A percentile compares a stretch with the other conserved stretches of the same genome.
Conservation (phyloP, 2,113 vertebrate genomes). For the Passer domesticus region DNA sequence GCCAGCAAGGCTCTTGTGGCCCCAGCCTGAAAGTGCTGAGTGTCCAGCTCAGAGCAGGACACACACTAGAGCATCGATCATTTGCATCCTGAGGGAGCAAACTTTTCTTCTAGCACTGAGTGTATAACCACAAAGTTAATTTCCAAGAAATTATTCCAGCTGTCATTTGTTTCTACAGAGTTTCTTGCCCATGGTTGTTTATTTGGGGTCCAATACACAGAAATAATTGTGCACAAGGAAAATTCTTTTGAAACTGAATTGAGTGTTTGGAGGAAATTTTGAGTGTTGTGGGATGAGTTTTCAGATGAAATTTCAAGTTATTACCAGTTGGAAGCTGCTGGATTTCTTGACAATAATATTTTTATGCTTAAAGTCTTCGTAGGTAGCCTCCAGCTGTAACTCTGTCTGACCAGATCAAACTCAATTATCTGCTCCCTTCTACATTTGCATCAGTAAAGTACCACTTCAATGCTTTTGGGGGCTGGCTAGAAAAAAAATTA, state of each 20-base stretch:
- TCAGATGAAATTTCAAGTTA: background rate
- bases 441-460: background rate
- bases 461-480: background rate
- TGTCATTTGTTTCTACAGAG: background rate
- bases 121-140: background rate
- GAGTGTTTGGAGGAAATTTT: background rate
- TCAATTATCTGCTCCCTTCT: constrained; percentile 18
- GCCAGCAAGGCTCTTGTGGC: background rate
- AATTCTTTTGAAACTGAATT: background rate
- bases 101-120: background rate
- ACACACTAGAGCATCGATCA: background rate
- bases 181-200: background rate
- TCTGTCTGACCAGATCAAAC: constrained; percentile 7
- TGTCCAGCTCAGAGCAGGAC: background rate
- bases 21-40: too few species aligned
- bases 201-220: background rate
- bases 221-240: background rate
- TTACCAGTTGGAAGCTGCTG: background rate
- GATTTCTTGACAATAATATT: background rate
- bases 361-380: background rate
- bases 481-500: background rate
- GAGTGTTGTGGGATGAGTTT: background rate
- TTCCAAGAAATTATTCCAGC: background rate
- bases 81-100: background rate
- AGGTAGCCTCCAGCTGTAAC: background rate